Percentiles rank a stretch among this genome's conserved stretches.
Conservation (phyloP, 64 coral and sea anemone species). For the Hydrozoanthus tunicans region DNA sequence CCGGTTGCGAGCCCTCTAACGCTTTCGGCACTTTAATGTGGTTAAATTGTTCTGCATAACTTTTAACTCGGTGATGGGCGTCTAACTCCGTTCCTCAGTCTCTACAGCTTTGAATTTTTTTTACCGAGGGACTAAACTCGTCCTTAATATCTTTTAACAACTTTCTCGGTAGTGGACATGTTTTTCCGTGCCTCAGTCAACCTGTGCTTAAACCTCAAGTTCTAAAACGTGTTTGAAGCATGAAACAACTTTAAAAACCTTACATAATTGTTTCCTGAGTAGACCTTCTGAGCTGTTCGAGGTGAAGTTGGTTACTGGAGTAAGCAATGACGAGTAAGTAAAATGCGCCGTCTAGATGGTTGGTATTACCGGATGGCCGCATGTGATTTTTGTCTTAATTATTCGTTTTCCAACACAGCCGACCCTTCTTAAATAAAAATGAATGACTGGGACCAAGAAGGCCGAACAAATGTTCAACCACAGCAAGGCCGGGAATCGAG, state of each 20-base stretch:
- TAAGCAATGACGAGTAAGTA: conserved; percentile 53
- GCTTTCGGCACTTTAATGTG: too few species aligned
- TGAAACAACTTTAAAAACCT: conserved; percentile 11
- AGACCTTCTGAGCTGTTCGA: conserved; percentile 49
- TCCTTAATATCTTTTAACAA: neutral
- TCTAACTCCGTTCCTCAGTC: too few species aligned
- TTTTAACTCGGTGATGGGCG: too few species aligned
- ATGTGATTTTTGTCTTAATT: neutral
- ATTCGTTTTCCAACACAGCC: neutral
- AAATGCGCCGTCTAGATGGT: neutral
- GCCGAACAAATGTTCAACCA: neutral
- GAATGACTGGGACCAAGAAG: too few species aligned
- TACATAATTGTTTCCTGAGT: conserved; percentile 54
- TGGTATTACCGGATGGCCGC: neutral
- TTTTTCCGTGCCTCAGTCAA: neutral
- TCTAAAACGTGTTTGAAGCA: neutral
- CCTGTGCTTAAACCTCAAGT: too few species aligned
- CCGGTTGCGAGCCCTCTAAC: too few species aligned
- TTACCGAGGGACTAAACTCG: neutral
- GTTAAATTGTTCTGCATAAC: too few species aligned
- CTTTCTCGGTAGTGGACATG: conserved; percentile 30
- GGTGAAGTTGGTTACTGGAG: conserved; percentile 57
- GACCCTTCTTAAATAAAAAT: neutral
- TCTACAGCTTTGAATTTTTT: too few species aligned
- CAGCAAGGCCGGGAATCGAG: too few species aligned